Conservation (phyloP, 2,888 invertebrate genomes). For the Acrobasis consociella region DNA sequence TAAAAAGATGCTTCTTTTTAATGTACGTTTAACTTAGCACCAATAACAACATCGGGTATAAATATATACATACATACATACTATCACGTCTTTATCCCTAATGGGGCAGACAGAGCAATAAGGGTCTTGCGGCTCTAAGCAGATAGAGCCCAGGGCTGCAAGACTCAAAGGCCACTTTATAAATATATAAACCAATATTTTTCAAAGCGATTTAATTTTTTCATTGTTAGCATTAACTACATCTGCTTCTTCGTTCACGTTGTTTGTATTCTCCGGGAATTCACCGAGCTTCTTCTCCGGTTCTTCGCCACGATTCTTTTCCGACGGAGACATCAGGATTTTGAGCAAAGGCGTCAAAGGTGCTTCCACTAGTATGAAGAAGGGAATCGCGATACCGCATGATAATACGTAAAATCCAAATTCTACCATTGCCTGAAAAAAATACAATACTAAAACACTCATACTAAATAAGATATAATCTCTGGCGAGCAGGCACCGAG, state of each 20-base stretch:
- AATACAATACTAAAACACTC: background rate
- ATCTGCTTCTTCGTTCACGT: too few species aligned
- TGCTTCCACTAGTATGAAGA: constrained; percentile 13
- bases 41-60: too few species aligned
- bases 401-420: constrained; percentile 1
- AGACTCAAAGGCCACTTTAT: too few species aligned
- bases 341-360: constrained; percentile 10
- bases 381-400: background rate
- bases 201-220: background rate
- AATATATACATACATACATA: too few species aligned
- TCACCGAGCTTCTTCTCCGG: background rate
- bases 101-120: too few species aligned
- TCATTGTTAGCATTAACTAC: background rate
- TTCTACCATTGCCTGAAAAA: constrained; percentile 3
- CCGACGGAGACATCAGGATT: background rate
- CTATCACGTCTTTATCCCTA: too few species aligned
- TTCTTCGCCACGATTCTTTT: background rate
- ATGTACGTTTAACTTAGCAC: too few species aligned
- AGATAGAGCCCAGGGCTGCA: too few species aligned
- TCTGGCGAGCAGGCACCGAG: too few species aligned
- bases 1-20: too few species aligned
- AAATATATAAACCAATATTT: background rate
- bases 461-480: too few species aligned
- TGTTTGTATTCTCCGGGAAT: background rate
- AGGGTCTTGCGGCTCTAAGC: too few species aligned